Evolutionary conservation across 1,140 invertebrate genomes (phyloP), one percentile per base, ranked within the genome.

Genomic region (Venturia canescens): DNA sequence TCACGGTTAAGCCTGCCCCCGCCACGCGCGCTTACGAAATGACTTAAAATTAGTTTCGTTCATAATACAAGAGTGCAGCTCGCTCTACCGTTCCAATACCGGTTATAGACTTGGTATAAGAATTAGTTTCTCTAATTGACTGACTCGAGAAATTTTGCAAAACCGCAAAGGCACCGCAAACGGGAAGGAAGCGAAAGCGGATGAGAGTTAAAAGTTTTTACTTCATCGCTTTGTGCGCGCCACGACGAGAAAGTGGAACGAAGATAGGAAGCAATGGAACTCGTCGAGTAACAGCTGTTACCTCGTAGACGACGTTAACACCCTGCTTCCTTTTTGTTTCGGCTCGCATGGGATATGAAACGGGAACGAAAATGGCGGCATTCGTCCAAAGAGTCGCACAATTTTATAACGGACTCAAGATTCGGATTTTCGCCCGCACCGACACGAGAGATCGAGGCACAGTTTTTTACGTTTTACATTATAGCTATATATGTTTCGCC

Each of bases 301-400:
- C 70, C 70, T 72, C 70, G 70, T 72, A 44, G 70, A 72, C 70
- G 70, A 72, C 70, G 70, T 72, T 72, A 72, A 72, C 70, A 72
- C 70, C 70, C 60, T 13, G 60, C 4, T 13, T 23, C 27, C 60
- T n/a, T 66, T 57, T 57, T 57, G 53, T 57, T 57, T 57, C 18
- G 53, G 0, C 53, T 4, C 21, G 53, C 6, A 23, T 18, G 21
- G 21, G 4, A 57, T 44, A 44, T 44, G 38, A 44, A 44, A 44
- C 38, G 38, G 11, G 11, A 44, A 44, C 7, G 38, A n/a, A n/a
- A n/a, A n/a, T n/a, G n/a, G n/a, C n/a, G 38, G 38, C 9, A 9
- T 34, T 34, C 34, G 9, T 9, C 34, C 34, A 34, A 9, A 34
- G 34, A 34, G 3, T 11, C 13, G 38, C 38, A 44, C 3, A 44